Percentiles rank a stretch among this genome's conserved stretches.
Conservation (phyloP, 1,140 invertebrate genomes). For the Penaeus vannamei region DNA sequence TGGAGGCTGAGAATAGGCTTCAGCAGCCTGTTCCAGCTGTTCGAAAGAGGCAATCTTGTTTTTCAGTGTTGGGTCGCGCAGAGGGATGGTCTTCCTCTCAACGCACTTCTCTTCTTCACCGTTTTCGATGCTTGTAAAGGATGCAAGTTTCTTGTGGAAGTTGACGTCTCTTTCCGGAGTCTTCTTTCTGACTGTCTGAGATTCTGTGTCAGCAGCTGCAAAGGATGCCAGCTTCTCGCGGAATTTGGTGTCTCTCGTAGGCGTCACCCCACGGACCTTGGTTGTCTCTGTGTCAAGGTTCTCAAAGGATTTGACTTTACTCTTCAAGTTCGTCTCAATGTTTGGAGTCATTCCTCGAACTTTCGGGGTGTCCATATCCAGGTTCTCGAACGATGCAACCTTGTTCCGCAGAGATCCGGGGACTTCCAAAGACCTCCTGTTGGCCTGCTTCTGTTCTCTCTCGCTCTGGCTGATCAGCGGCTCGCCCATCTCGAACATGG, state of each 20-base stretch:
- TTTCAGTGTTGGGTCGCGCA: slow-evolving; percentile 62
- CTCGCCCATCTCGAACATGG: slow-evolving; percentile 81
- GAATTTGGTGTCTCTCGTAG: slow-evolving; percentile 62
- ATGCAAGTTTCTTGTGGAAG: slow-evolving; percentile 66
- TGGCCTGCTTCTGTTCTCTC: slow-evolving; percentile 52
- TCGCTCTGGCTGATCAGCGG: slow-evolving; percentile 31
- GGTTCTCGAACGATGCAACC: slow-evolving; percentile 68
- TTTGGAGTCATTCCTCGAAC: slow-evolving; percentile 38
- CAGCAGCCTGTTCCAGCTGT: slow-evolving; percentile 62
- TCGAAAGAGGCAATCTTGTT: slow-evolving; percentile 68
- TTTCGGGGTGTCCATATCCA: slow-evolving; percentile 67
- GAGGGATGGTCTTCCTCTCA: slow-evolving; percentile 26
- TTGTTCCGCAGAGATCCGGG: slow-evolving; percentile 65
- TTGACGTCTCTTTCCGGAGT: slow-evolving; percentile 66
- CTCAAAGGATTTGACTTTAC: slow-evolving; percentile 68
- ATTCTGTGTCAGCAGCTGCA: slow-evolving; percentile 41
- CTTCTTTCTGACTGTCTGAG: slow-evolving; percentile 48
- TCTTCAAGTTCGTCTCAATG: slow-evolving; percentile 56
- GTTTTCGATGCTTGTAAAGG: slow-evolving; percentile 61
- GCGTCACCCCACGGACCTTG: slow-evolving; percentile 59
- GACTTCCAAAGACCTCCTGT: slow-evolving; percentile 72
- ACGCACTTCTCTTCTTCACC: slow-evolving; percentile 43
- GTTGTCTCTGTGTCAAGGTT: slow-evolving; percentile 66
- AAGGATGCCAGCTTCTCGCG: slow-evolving; percentile 66
- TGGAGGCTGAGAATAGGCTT: slow-evolving; percentile 16